phyloP scores from a whole-genome alignment of 1,140 invertebrate genomes.

The Drosophila parvula region DNA sequence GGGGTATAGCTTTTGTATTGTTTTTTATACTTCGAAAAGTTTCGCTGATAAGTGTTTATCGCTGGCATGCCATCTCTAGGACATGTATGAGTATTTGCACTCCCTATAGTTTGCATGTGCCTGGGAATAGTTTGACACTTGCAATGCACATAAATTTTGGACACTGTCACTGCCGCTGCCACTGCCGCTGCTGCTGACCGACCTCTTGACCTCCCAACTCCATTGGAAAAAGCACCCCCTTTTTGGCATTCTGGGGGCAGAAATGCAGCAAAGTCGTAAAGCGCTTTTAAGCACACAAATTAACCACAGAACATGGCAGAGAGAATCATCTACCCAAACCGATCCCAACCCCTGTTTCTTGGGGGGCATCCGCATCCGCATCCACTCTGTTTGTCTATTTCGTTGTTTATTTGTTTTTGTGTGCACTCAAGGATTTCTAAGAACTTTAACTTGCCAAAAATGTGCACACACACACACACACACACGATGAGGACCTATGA shows the following conservation, averaged over 20 bases:
- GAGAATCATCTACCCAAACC: slow-evolving; percentile 16
- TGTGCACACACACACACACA: slow-evolving; percentile 47
- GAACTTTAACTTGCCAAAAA: slow-evolving; percentile 80
- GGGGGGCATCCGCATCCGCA: slow-evolving; percentile 12
- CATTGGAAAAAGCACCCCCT: slow-evolving; percentile 11
- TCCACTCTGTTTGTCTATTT: slow-evolving; percentile 80
- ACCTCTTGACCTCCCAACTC: slow-evolving; percentile 23
- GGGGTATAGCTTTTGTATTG: background rate
- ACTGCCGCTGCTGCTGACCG: slow-evolving; percentile 58
- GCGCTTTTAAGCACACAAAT: slow-evolving; percentile 82
- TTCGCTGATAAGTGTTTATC: background rate
- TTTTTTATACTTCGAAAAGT: background rate
- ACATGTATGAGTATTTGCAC: slow-evolving; percentile 8
- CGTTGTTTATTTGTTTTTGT: slow-evolving; percentile 83
- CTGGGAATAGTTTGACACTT: slow-evolving; percentile 78
- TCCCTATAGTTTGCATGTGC: slow-evolving; percentile 31
- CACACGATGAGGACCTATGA: background rate
- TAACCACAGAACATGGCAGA: slow-evolving; percentile 79
- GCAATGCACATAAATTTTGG: slow-evolving; percentile 78
- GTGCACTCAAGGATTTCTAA: slow-evolving; percentile 82
- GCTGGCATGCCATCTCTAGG: slow-evolving; percentile 22
- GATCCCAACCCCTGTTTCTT: background rate
- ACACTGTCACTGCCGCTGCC: slow-evolving; percentile 56
- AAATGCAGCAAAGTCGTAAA: slow-evolving; percentile 71
- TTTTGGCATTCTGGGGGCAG: slow-evolving; percentile 8